These are phyloP conservation scores for Eulithis testata DNA, from an alignment of 2,888 invertebrate species.

Conservation along the genomic window DNA sequence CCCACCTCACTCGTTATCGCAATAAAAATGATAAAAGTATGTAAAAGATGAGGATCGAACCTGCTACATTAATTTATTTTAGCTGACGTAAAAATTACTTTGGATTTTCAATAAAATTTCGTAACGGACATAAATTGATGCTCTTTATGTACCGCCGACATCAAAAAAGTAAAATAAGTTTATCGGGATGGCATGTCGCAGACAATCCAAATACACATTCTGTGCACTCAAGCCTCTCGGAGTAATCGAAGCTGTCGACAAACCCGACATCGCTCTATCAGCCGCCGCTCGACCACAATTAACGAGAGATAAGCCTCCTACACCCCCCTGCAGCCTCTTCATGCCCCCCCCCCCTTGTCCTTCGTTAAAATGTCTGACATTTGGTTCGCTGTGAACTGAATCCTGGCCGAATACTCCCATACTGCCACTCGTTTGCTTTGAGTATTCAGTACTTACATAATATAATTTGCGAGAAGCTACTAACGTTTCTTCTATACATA, in stretches of 20 bases:
- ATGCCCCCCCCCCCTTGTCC: slow-evolving; percentile 43
- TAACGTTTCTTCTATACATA: no score
- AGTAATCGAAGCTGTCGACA: slow-evolving; percentile 6
- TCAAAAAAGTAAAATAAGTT: not conserved
- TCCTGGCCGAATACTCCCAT: slow-evolving; percentile 2
- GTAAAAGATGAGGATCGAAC: not conserved
- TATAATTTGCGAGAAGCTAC: no score
- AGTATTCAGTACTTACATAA: no score
- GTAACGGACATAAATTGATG: not conserved
- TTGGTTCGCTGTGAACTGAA: slow-evolving; percentile 29
- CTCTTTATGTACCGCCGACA: not conserved
- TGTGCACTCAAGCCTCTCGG: not conserved
- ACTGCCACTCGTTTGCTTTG: not conserved
- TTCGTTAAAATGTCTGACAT: slow-evolving; percentile 62
- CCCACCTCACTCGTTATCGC: slow-evolving; percentile 2
- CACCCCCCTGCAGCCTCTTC: slow-evolving; percentile 26
- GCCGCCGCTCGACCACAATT: slow-evolving; percentile 11
- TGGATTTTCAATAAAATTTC: slow-evolving; percentile 6
- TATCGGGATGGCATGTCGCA: not conserved
- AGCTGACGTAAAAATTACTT: slow-evolving; percentile 8
- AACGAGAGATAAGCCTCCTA: slow-evolving; percentile 50
- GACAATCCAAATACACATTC: not conserved
- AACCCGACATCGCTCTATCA: slow-evolving; percentile 5
- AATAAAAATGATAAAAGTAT: slow-evolving; percentile 8
- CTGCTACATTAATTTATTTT: slow-evolving; percentile 14